Conservation (phyloP, 2,888 invertebrate genomes). For the Iphiclides podalirius region DNA sequence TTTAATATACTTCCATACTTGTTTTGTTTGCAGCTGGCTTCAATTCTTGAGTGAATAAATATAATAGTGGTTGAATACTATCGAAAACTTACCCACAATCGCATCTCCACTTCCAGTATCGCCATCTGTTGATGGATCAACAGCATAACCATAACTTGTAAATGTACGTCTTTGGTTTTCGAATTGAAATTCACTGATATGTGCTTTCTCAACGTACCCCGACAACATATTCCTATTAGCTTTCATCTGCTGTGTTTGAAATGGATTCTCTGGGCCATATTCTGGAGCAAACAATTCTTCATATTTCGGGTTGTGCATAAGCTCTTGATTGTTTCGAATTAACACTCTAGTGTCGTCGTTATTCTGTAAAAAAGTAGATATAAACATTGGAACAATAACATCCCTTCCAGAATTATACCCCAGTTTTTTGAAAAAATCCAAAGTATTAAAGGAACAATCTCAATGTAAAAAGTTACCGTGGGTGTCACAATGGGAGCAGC, state of each 20-base stretch:
- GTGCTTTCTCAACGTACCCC: slow-evolving; percentile 96
- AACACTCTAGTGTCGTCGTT: slow-evolving; percentile 85
- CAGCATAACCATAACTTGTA: slow-evolving; percentile 95
- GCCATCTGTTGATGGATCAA: slow-evolving; percentile 91
- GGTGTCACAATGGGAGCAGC: slow-evolving; percentile 92
- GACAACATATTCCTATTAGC: slow-evolving; percentile 94
- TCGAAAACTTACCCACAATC: slow-evolving; percentile 68
- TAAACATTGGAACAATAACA: neutral
- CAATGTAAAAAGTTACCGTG: slow-evolving; percentile 83
- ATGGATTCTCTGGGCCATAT: slow-evolving; percentile 96
- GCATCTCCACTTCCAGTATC: slow-evolving; percentile 62
- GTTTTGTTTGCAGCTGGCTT: no score
- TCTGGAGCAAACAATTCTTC: slow-evolving; percentile 96
- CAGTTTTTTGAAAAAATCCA: no score
- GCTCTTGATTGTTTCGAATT: slow-evolving; percentile 90
- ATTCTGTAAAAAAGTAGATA: slow-evolving; percentile 73
- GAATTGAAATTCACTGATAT: slow-evolving; percentile 98
- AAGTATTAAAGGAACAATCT: no score
- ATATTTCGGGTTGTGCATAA: slow-evolving; percentile 94
- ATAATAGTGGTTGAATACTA: no score
- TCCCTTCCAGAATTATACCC: no score
- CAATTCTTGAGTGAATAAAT: no score
- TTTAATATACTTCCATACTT: no score
- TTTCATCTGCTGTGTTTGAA: slow-evolving; percentile 92
- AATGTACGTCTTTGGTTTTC: slow-evolving; percentile 97